Evolutionary conservation across 2,888 invertebrate genomes (phyloP), one percentile per base, ranked within the genome.

Genomic region (Heliconius ethilla): DNA sequence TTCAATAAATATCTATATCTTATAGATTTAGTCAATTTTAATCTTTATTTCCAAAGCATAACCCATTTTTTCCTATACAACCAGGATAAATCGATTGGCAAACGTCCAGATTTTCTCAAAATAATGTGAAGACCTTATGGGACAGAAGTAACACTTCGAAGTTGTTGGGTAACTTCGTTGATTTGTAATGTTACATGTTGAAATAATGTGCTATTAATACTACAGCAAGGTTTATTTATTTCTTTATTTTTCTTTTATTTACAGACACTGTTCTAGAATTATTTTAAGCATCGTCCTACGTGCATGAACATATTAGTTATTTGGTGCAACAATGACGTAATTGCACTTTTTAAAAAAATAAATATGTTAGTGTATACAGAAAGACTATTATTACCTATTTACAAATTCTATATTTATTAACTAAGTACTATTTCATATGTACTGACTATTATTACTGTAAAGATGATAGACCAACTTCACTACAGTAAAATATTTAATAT

Each of bases 121-220:
- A 70, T 74, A 78, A 79, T 77, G 81, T 81, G 76, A 78, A 55
- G 51, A 79, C 55, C 79, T 79, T 75, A 75, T 75, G 72, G 70
- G 63, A 33, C 77, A 77, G 70, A 80, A 76, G 67, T 78, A 78
- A 78, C 80, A 78, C 77, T 77, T 79, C 69, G 63, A 76, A 65
- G 67, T 74, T 79, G 78, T 76, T 75, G 73, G 70, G 75, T 78
- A 75, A 80, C 63, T 79, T 78, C 45, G 72, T 75, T 40, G 67
- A 70, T 63, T 51, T 72, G 65, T 76, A 63, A 76, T 25, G 45
- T 45, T 27, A 25, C 6, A 59, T 10, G 27, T 55, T 67, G 59
- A 51, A 70, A 37, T 63, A 33, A 72, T 33, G 59, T 59, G 3
- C n/a, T 33, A 13, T 33, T n/a, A 69, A 5, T 1, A 9, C 18